Conservation (phyloP, 2,888 invertebrate species). For the Drosophila neutralis region DNA sequence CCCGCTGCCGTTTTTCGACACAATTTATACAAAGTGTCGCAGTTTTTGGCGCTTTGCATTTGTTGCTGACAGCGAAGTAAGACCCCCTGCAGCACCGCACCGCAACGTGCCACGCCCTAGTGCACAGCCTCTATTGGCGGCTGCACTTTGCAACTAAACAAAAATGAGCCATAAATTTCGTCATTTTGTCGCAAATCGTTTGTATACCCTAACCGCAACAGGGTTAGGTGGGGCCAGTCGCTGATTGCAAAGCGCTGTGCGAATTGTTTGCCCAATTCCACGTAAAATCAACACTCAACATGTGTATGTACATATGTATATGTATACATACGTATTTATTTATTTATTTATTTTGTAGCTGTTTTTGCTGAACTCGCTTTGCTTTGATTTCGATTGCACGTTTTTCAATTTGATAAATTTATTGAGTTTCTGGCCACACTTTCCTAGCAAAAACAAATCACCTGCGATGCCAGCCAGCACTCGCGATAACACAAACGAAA, state of each 20-base stretch:
- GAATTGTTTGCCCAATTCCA: slow-evolving; percentile 67
- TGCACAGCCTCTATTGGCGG: slow-evolving; percentile 41
- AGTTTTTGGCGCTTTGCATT: slow-evolving; percentile 82
- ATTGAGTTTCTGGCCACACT: slow-evolving; percentile 51
- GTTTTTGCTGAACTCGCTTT: slow-evolving; percentile 38
- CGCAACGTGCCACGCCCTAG: slow-evolving; percentile 44
- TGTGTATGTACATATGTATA: not conserved
- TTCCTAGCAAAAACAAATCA: slow-evolving; percentile 63
- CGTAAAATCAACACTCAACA: slow-evolving; percentile 58
- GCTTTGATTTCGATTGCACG: slow-evolving; percentile 76
- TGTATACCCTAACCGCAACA: slow-evolving; percentile 39
- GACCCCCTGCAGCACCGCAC: not conserved
- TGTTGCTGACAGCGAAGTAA: slow-evolving; percentile 73
- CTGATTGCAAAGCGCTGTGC: slow-evolving; percentile 71
- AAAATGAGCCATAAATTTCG: slow-evolving; percentile 76
- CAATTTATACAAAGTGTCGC: slow-evolving; percentile 83
- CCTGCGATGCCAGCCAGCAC: slow-evolving; percentile 46
- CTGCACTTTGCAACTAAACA: slow-evolving; percentile 68
- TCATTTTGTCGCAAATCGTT: slow-evolving; percentile 74
- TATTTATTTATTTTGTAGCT: slow-evolving; percentile 3
- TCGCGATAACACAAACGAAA: slow-evolving; percentile 63
- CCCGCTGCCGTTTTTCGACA: slow-evolving; percentile 76
- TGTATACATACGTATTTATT: slow-evolving; percentile 33
- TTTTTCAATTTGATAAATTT: slow-evolving; percentile 79
- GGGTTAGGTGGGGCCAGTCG: slow-evolving; percentile 48